These are phyloP conservation scores for Podiceps cristatus DNA, from an alignment of 2,113 vertebrate species.

Conservation along the genomic window DNA sequence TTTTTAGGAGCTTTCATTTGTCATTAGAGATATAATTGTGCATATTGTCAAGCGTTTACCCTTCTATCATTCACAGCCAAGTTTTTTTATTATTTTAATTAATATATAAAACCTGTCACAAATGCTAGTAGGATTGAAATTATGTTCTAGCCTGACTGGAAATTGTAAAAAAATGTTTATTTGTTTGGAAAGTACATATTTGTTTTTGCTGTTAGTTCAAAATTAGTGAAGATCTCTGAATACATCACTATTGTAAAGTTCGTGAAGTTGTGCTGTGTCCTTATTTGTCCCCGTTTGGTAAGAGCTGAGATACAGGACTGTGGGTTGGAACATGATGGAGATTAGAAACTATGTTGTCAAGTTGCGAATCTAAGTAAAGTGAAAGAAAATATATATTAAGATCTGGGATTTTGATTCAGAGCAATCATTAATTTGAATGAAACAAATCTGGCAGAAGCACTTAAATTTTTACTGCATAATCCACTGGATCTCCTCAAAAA, in stretches of 20 bases:
- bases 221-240: neutral
- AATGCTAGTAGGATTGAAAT: neutral
- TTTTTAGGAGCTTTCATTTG: neutral
- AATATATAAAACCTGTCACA: neutral
- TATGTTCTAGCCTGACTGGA: neutral
- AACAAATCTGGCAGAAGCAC: neutral
- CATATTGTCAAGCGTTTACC: neutral
- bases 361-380: neutral
- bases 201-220: neutral
- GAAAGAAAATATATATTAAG: neutral
- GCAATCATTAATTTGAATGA: neutral
- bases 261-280: neutral
- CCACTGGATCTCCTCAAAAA: neutral
- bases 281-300: neutral
- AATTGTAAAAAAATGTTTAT: neutral
- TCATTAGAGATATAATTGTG: neutral
- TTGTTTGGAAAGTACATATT: neutral
- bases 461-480: neutral
- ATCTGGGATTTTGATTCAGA: neutral
- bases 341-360: neutral
- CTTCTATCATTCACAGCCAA: neutral
- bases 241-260: neutral
- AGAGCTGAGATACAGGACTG: neutral
- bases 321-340: neutral
- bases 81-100: neutral